A percentile compares a stretch with the other conserved stretches of the same genome.
These are phyloP conservation scores for Daubentonia madagascariensis DNA, from an alignment of 2,113 vertebrate genomes.

Conservation along the genomic window DNA sequence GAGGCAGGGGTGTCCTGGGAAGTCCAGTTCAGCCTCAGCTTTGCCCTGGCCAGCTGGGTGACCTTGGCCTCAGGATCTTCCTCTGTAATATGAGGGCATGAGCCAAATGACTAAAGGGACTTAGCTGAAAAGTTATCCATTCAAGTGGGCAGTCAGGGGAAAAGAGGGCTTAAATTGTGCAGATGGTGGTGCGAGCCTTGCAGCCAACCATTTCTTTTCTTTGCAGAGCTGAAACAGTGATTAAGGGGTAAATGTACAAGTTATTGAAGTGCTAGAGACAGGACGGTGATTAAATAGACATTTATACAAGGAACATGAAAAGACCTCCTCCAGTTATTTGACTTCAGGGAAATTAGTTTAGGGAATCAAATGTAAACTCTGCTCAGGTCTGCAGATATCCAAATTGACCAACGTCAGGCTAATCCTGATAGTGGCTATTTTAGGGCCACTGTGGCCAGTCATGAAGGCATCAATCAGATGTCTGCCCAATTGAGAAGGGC, in stretches of 20 bases:
- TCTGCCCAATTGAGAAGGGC: neutral
- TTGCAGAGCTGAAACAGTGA: conserved; percentile 31
- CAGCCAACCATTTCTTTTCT: conserved; percentile 31
- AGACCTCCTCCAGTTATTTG: conserved; percentile 58
- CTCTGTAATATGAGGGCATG: neutral
- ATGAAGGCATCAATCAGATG: conserved; percentile 40
- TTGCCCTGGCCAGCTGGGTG: neutral
- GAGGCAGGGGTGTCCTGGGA: neutral
- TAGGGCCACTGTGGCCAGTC: conserved; percentile 1
- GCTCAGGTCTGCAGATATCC: conserved; percentile 43
- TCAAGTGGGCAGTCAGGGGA: neutral
- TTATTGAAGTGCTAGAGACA: conserved; percentile 63
- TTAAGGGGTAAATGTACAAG: conserved; percentile 38
- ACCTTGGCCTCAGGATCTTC: neutral
- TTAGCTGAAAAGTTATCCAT: conserved; percentile 1
- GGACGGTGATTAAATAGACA: conserved; percentile 67
- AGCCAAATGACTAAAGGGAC: conserved; percentile 13
- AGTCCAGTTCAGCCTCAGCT: neutral
- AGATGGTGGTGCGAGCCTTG: conserved; percentile 34
- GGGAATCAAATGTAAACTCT: conserved; percentile 62
- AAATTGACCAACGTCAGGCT: conserved; percentile 43
- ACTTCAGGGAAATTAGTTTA: conserved; percentile 73
- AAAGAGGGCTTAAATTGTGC: conserved; percentile 7
- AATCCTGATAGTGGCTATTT: conserved; percentile 27
- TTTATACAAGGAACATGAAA: conserved; percentile 63